These are phyloP conservation scores for Drepana falcataria DNA, from an alignment of 2,888 invertebrate genomes.

Conservation along the genomic window DNA sequence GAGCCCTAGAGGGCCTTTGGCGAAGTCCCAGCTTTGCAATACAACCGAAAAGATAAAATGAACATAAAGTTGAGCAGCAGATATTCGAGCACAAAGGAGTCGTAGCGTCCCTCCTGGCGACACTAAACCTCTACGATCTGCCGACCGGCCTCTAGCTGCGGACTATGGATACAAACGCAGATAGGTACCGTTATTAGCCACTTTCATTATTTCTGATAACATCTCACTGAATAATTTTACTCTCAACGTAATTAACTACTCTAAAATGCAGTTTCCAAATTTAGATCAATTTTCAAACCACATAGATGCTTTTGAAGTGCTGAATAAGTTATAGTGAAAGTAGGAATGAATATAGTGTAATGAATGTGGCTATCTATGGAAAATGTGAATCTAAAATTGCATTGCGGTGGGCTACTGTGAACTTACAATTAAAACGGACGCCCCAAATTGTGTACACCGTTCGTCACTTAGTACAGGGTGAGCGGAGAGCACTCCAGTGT, in stretches of 20 bases:
- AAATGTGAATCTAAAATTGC: constrained; percentile 52
- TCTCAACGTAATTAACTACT: too few relatives aligned
- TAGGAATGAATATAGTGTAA: too few relatives aligned
- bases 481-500: constrained; percentile 11
- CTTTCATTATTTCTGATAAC: too few relatives aligned
- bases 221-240: too few relatives aligned
- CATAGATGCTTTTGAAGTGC: too few relatives aligned
- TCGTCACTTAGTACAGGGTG: constrained; percentile 65
- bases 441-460: constrained; percentile 75
- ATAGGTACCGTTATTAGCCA: too few relatives aligned
- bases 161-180: constrained; percentile 19
- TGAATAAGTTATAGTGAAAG: too few relatives aligned
- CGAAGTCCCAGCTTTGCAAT: constrained; percentile 69
- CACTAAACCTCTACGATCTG: constrained; percentile 57
- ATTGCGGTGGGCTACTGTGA: constrained; percentile 50
- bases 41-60: constrained; percentile 77
- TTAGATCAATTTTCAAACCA: too few relatives aligned
- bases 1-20: constrained; percentile 72
- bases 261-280: too few relatives aligned
- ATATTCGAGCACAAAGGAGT: constrained; percentile 73
- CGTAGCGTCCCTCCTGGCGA: constrained; percentile 71
- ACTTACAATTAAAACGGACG: constrained; percentile 79
- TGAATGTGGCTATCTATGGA: too few relatives aligned
- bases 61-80: constrained; percentile 76
- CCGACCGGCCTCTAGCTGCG: constrained; percentile 57